phyloP scores from a whole-genome alignment of 2,888 invertebrate genomes.

The Chesias legatella region DNA sequence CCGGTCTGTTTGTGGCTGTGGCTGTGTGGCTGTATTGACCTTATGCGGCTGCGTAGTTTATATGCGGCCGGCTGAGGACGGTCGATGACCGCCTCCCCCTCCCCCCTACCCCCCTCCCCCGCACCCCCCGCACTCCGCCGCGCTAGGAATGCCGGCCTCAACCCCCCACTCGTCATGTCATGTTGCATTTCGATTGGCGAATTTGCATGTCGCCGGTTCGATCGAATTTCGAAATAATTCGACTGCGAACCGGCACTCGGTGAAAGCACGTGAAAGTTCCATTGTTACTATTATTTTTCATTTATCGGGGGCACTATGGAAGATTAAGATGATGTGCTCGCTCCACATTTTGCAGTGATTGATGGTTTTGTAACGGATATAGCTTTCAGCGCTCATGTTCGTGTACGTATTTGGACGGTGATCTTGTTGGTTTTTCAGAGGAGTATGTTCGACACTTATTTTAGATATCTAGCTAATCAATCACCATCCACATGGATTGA shows the following conservation, averaged over 20 bases:
- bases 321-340: conserved; percentile 35
- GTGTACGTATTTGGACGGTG: conserved; percentile 18
- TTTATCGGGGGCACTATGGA: conserved; percentile 29
- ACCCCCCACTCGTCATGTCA: conserved; percentile 60
- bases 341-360: conserved; percentile 35
- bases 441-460: conserved; percentile 22
- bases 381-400: conserved; percentile 23
- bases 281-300: conserved; percentile 35
- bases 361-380: conserved; percentile 35
- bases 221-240: conserved; percentile 40
- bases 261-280: conserved; percentile 46
- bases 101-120: no score
- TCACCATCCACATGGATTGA: conserved; percentile 26
- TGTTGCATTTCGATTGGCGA: conserved; percentile 70
- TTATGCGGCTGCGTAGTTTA: conserved; percentile 76
- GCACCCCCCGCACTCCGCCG: conserved; percentile 41
- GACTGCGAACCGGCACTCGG: conserved; percentile 40
- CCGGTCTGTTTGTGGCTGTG: conserved; percentile 45
- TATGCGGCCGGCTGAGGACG: conserved; percentile 74
- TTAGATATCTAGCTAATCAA: conserved; percentile 29
- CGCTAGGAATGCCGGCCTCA: conserved; percentile 62
- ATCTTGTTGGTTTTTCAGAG: conserved; percentile 25
- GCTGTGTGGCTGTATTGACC: conserved; percentile 61
- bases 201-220: conserved; percentile 62
- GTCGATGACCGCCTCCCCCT: conserved; percentile 71